These are phyloP conservation scores for Anguilla marmorata DNA, from an alignment of 2,797 vertebrate species.

Conservation along the genomic window DNA sequence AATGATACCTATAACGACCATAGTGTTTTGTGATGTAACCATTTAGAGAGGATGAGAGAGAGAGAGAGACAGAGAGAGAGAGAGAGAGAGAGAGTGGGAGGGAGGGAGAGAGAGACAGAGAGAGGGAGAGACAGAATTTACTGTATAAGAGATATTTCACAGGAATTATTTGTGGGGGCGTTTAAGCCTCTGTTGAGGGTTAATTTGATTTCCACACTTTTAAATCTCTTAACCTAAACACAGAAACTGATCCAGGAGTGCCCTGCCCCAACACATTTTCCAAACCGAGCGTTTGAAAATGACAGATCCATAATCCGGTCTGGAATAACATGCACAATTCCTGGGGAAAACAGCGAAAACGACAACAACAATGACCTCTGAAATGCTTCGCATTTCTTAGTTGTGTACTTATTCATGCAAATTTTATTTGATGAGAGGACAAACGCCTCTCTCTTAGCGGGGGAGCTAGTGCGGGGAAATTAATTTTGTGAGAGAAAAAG, in stretches of 20 bases:
- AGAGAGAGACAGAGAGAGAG: background rate
- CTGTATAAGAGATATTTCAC: background rate
- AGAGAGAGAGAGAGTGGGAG: background rate
- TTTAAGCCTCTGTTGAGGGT: background rate
- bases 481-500: constrained; percentile 63
- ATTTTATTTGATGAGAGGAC: constrained; percentile 34
- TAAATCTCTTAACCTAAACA: background rate
- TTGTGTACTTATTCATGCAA: background rate
- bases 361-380: constrained; percentile 60
- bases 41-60: background rate
- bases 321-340: constrained; percentile 6
- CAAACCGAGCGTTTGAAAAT: constrained; percentile 11
- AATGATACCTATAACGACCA: background rate
- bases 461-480: constrained; percentile 69
- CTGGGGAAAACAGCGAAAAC: background rate
- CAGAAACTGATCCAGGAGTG: background rate
- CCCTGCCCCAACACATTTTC: background rate
- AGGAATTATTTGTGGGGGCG: background rate
- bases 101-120: constrained; percentile 3
- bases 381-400: constrained; percentile 57
- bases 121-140: background rate
- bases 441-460: constrained; percentile 63
- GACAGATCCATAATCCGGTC: constrained; percentile 23
- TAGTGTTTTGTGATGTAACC: background rate
- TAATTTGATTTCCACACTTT: constrained; percentile 16